phyloP scores from a whole-genome alignment of 2,797 vertebrate species.

The Steatocranus sp. region DNA sequence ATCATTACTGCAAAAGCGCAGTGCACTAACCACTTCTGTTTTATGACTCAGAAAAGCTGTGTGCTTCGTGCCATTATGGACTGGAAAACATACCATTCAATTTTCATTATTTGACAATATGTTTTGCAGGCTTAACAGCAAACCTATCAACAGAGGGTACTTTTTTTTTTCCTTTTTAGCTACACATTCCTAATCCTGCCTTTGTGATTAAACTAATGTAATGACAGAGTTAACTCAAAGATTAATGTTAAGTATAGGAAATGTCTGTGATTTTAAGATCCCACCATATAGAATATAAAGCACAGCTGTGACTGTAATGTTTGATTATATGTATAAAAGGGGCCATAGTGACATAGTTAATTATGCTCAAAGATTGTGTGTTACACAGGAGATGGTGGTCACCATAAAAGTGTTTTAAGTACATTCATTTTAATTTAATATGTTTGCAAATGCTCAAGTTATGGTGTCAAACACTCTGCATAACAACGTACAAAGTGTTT shows the following conservation, averaged over 20 bases:
- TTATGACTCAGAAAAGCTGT: constrained; percentile 51
- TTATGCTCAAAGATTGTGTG: not conserved
- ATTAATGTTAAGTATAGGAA: constrained; percentile 8
- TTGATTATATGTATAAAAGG: not conserved
- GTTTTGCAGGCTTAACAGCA: constrained; percentile 23
- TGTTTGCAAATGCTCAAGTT: not conserved
- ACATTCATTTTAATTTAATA: not conserved
- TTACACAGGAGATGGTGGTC: not conserved
- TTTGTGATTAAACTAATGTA: constrained; percentile 30
- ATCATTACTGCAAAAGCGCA: constrained; percentile 41
- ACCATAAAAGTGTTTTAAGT: not conserved
- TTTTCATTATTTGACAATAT: constrained; percentile 47
- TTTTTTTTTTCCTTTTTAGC: not conserved
- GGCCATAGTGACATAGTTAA: not conserved
- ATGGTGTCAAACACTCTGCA: not conserved
- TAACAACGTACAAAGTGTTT: not conserved
- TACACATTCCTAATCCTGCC: constrained; percentile 7
- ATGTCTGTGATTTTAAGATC: not conserved
- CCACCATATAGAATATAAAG: not conserved
- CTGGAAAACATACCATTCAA: constrained; percentile 36
- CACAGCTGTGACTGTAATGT: not conserved
- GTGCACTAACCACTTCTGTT: constrained; percentile 53
- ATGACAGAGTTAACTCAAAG: constrained; percentile 17
- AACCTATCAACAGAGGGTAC: not conserved
- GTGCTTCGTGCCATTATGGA: constrained; percentile 19